Conservation (phyloP, 2,888 invertebrate genomes). For the Callinectes sapidus region DNA sequence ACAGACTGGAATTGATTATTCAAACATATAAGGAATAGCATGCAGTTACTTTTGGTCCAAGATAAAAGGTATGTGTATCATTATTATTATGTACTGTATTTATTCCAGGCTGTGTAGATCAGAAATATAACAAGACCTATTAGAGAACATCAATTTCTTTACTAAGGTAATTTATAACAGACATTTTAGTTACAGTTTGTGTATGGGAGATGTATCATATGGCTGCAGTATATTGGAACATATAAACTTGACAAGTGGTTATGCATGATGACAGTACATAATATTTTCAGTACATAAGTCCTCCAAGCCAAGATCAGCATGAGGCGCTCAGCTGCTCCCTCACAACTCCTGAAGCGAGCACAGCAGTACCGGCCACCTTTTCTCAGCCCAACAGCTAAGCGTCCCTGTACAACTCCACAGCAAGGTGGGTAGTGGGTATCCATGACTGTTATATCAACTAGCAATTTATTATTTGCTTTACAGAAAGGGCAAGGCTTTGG, state of each 20-base stretch:
- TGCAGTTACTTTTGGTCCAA: no score
- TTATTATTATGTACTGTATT: no score
- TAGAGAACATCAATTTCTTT: no score
- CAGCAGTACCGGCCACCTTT: constrained; percentile 47
- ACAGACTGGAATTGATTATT: no score
- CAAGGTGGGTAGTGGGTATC: not conserved
- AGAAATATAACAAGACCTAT: no score
- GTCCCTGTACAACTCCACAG: constrained; percentile 32
- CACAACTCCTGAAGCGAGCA: constrained; percentile 48
- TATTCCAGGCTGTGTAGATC: no score
- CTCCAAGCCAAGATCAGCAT: constrained; percentile 12
- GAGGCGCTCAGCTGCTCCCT: constrained; percentile 63
- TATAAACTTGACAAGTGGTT: not conserved
- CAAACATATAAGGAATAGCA: no score
- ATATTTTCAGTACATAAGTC: not conserved
- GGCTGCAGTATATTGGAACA: not conserved
- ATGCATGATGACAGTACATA: not conserved
- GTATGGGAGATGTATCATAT: not conserved
- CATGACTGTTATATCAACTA: not conserved
- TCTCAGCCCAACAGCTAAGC: constrained; percentile 33
- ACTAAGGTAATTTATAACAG: no score
- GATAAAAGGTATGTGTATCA: no score
- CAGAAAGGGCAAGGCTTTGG: not conserved
- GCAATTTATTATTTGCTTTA: not conserved
- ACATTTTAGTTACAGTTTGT: no score